Conservation (phyloP, 2,888 invertebrate species). For the Drosophila parthenogenetica region DNA sequence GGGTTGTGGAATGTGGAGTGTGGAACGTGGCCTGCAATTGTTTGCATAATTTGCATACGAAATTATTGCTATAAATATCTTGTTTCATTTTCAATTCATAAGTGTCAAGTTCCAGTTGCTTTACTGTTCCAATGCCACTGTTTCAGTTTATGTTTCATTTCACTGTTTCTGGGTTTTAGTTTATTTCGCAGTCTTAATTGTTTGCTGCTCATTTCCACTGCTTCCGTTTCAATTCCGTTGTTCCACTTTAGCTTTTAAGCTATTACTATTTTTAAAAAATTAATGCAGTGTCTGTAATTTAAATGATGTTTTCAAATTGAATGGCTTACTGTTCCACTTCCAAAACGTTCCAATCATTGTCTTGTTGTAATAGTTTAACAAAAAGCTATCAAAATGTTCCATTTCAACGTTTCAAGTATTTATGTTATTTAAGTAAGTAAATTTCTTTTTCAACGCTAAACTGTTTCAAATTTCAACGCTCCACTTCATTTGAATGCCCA, state of each 20-base stretch:
- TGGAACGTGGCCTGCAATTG: constrained; percentile 1
- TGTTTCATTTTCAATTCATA: constrained; percentile 4
- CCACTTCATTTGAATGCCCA: background rate
- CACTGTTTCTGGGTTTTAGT: background rate
- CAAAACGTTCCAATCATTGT: background rate
- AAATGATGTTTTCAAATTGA: background rate
- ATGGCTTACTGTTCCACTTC: no score
- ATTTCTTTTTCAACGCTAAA: background rate
- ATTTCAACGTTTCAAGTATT: background rate
- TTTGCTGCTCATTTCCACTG: background rate
- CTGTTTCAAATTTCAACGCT: background rate
- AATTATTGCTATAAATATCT: constrained; percentile 15
- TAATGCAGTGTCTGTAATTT: background rate
- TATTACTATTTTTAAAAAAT: background rate
- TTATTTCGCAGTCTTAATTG: no score
- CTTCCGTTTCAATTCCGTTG: background rate
- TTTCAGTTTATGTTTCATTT: background rate
- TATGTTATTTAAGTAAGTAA: no score
- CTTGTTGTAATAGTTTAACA: no score
- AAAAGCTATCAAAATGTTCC: no score
- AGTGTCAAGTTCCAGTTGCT: background rate
- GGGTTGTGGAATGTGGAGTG: background rate
- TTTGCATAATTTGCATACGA: constrained; percentile 14
- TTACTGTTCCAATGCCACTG: constrained; percentile 2
- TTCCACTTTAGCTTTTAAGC: no score